phyloP scores from a whole-genome alignment of 2,113 vertebrate genomes.

The Hypanus sabinus region DNA sequence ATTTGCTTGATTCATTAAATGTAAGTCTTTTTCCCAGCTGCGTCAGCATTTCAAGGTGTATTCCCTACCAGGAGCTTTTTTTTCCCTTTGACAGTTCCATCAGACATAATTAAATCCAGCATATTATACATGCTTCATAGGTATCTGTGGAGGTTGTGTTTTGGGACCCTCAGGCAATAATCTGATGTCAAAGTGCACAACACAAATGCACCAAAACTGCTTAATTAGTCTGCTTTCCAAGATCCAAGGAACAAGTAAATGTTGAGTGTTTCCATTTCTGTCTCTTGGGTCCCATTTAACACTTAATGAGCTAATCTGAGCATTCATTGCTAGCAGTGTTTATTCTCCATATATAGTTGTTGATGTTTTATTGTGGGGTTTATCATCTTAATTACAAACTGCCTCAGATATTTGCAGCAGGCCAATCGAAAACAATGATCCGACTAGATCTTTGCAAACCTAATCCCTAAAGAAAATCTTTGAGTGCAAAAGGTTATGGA shows the following conservation, averaged over 20 bases:
- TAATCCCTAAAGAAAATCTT: not conserved
- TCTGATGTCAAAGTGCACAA: not conserved
- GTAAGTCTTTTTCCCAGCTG: not conserved
- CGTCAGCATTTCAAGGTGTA: not conserved
- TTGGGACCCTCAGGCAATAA: not conserved
- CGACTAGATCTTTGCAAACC: not conserved
- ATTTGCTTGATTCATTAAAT: not conserved
- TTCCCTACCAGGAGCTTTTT: not conserved
- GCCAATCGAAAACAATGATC: not conserved
- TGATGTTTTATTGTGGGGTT: not conserved
- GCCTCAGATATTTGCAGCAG: not conserved
- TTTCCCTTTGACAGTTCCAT: not conserved
- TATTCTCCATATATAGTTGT: not conserved
- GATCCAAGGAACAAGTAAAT: not conserved
- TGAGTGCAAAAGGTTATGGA: no score
- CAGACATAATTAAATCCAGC: not conserved
- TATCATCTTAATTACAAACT: not conserved
- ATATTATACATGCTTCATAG: not conserved
- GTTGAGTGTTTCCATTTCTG: not conserved
- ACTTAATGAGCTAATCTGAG: not conserved
- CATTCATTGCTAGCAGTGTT: not conserved
- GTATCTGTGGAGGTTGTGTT: not conserved
- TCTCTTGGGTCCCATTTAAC: slow-evolving; percentile 13
- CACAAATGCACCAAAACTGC: not conserved
- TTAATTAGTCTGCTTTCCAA: not conserved